Base-by-base conservation (phyloP, 2,113 vertebrate genomes). In the Phaetusa simplex region DNA sequence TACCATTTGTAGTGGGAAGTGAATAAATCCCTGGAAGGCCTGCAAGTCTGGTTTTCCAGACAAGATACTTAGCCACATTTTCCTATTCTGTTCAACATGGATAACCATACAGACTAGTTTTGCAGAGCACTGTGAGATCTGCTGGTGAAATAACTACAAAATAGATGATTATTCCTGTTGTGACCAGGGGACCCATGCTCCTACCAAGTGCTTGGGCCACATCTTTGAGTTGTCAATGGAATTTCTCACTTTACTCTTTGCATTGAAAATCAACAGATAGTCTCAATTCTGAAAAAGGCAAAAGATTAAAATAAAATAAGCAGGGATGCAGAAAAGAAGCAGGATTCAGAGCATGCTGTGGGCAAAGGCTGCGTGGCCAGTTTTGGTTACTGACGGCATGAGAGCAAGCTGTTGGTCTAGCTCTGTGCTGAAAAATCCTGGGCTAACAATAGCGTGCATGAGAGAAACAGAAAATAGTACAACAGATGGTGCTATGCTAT, bases 401-500 rank as follows among this genome's bases (percentile, higher is more conserved):
- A 86, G 52, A 53, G 43, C 61, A 72, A 40, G 66, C 58, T 80
- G 66, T 8, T 42, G 74, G 70, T 69, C 78, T 30, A 30, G 32
- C 66, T 72, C 56, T 18, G 73, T 22, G 38, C 86, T 82, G 84
- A 42, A 70, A 47, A 79, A 81, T 1, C 15, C 88, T 52, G 84
- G n/a, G 50, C 84, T 82, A 85, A 88, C 86, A 86, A 58, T 3
- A 70, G 42, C 0, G 1, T 17, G 30, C 72, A 47, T 0, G 0
- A 72, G 77, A 74, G 64, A 93, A 72, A n/a, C 26, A 43, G 77
- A 42, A 93, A 91, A 47, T n/a, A 83, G 86, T 23, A 10, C 13
- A 86, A 8, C 84, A 80, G 95, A 95, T 94, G 95, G 95, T 58
- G 85, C 27, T 16, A 16, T 4, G 78, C 62, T 64, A 36, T 80